Conservation (phyloP, 92 coral and sea anemone species). For the Porites divaricata region DNA sequence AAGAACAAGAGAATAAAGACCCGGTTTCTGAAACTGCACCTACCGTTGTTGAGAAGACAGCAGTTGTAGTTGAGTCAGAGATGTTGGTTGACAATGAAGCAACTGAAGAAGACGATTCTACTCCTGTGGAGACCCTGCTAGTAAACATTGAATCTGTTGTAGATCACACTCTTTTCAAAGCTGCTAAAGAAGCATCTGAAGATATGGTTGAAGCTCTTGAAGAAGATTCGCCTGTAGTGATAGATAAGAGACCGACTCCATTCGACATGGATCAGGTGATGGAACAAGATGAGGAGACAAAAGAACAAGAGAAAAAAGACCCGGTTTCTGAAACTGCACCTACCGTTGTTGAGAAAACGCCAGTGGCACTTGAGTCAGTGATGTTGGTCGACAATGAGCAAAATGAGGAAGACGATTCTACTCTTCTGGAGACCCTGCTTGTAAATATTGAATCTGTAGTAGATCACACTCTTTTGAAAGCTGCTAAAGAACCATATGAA, state of each 20-base stretch:
- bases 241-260: slow-evolving; percentile 9
- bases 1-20: neutral
- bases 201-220: slow-evolving; percentile 1
- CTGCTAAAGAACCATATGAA: neutral
- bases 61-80: slow-evolving; percentile 10
- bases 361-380: slow-evolving; percentile 11
- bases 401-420: neutral
- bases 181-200: neutral
- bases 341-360: no score
- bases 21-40: neutral
- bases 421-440: neutral
- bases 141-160: neutral
- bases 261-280: neutral
- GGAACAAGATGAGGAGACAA: neutral
- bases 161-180: neutral
- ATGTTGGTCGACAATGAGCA: neutral
- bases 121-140: neutral
- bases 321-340: no score
- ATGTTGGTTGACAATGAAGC: neutral
- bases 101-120: no score
- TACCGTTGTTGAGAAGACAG: neutral
- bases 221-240: slow-evolving; percentile 8
- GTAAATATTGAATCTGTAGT: neutral
- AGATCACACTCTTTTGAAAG: neutral
- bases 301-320: neutral